Conservation (phyloP, 2,797 vertebrate genomes). For the Spinibarbus caldwelli region DNA sequence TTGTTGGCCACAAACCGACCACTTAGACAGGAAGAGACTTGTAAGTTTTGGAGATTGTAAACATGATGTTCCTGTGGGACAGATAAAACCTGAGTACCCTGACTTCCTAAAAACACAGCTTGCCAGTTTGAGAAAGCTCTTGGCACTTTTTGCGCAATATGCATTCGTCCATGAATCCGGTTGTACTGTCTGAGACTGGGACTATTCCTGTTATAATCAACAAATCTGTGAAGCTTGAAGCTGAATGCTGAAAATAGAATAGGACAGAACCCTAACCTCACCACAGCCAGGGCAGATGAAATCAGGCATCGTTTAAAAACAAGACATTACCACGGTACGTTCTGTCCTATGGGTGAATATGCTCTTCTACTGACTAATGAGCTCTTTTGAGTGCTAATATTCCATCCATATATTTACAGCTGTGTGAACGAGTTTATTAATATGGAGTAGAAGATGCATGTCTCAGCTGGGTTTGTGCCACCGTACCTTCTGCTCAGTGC, state of each 20-base stretch:
- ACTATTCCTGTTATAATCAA: not conserved
- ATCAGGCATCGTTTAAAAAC: conserved; percentile 50
- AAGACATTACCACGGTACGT: conserved; percentile 36
- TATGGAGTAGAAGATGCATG: conserved; percentile 43
- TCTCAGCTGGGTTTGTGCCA: conserved; percentile 45
- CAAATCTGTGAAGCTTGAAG: not conserved
- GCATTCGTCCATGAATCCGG: not conserved
- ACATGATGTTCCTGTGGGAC: not conserved
- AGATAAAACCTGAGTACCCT: not conserved
- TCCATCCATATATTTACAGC: conserved; percentile 47
- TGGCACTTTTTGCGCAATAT: not conserved
- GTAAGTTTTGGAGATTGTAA: not conserved
- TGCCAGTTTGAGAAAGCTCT: not conserved
- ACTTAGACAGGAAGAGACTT: not conserved
- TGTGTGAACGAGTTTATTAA: conserved; percentile 37
- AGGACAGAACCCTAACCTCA: conserved; percentile 42
- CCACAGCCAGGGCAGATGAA: conserved; percentile 52
- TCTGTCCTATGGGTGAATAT: conserved; percentile 48
- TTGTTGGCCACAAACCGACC: not conserved
- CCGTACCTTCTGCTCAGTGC: conserved; percentile 44
- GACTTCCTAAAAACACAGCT: not conserved
- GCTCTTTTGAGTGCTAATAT: conserved; percentile 45
- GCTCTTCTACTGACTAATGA: conserved; percentile 39
- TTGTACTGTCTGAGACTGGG: not conserved
- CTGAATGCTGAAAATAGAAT: conserved; percentile 52